Evolutionary conservation across 2,113 vertebrate species (phyloP).

Genomic region (Hipposideros armiger): DNA sequence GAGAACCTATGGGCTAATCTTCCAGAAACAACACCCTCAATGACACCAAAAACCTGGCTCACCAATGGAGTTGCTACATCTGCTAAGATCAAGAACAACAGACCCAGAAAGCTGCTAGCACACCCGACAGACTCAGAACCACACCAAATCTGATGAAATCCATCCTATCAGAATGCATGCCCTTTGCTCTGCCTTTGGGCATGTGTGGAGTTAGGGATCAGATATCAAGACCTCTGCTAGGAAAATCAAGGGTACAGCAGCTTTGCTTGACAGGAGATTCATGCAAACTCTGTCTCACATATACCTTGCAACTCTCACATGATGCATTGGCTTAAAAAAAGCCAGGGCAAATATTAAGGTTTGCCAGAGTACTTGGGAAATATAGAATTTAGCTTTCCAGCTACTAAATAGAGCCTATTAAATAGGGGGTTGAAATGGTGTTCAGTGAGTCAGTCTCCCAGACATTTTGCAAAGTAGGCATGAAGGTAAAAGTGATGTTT

Average conservation of each 20-base stretch:
- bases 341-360: background rate
- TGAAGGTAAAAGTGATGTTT: constrained; percentile 55
- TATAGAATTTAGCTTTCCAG: background rate
- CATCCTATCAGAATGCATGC: background rate
- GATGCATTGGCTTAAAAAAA: background rate
- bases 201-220: background rate
- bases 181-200: background rate
- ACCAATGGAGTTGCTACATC: background rate
- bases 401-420: constrained; percentile 31
- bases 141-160: background rate
- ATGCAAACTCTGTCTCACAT: background rate
- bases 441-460: constrained; percentile 49
- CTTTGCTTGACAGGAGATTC: background rate
- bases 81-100: background rate
- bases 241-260: background rate
- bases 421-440: background rate
- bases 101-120: background rate
- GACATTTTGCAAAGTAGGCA: background rate
- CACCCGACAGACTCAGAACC: background rate
- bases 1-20: background rate
- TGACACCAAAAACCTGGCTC: background rate
- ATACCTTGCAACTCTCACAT: background rate
- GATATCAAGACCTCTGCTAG: background rate
- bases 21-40: background rate
- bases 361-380: background rate